Percentiles rank a stretch among this genome's conserved stretches.
These are phyloP conservation scores for Drusus annulatus DNA, from an alignment of 1,140 invertebrate genomes.

Conservation along the genomic window DNA sequence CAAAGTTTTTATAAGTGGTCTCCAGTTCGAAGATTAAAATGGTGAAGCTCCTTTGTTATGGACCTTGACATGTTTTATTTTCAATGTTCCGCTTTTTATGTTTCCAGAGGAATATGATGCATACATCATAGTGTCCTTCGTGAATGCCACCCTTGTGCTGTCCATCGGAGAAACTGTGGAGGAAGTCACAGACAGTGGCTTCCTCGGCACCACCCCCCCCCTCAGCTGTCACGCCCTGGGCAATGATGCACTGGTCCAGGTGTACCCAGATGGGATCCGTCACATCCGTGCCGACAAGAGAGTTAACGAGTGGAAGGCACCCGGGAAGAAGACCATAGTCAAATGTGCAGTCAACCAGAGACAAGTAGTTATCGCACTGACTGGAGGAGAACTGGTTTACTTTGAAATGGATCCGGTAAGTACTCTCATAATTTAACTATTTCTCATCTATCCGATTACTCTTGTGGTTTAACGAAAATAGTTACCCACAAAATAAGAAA, in stretches of 20 bases:
- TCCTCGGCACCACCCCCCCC: slow-evolving; percentile 98
- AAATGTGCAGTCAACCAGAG: slow-evolving; percentile 99
- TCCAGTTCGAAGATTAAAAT: background rate
- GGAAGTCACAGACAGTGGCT: slow-evolving; percentile 99
- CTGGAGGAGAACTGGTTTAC: slow-evolving; percentile 98
- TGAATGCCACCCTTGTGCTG: slow-evolving; percentile 98
- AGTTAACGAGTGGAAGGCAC: slow-evolving; percentile 99
- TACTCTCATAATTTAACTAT: slow-evolving; percentile 50
- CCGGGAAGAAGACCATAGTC: slow-evolving; percentile 96
- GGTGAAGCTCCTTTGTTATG: background rate
- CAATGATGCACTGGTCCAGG: slow-evolving; percentile 97
- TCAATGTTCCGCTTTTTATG: slow-evolving; percentile 68
- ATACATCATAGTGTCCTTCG: slow-evolving; percentile 99
- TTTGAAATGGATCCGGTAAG: slow-evolving; percentile 99
- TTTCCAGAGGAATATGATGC: slow-evolving; percentile 98
- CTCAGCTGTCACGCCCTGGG: slow-evolving; percentile 97
- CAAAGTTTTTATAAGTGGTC: background rate
- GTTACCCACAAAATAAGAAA: too few species aligned
- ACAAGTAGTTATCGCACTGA: slow-evolving; percentile 98
- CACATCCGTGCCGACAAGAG: slow-evolving; percentile 98
- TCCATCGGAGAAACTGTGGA: slow-evolving; percentile 99
- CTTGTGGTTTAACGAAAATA: too few species aligned
- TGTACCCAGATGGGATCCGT: slow-evolving; percentile 98
- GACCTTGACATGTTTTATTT: background rate
- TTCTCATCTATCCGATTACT: too few species aligned